Evolutionary conservation across 2,888 invertebrate species (phyloP).

Genomic region (Sinodicranocentrus sp.): DNA sequence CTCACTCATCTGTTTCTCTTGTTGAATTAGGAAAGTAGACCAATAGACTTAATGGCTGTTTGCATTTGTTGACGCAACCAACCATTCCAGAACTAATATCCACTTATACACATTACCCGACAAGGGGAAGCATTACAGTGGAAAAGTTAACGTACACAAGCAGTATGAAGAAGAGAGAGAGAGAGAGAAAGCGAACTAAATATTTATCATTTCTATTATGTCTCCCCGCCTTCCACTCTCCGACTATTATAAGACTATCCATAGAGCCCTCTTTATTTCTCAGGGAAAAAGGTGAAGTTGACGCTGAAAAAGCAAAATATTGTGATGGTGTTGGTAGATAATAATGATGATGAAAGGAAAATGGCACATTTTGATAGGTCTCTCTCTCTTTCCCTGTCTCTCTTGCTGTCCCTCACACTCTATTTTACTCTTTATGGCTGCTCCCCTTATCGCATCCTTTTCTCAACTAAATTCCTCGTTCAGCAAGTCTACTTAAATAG

Average conservation of each 20-base stretch:
- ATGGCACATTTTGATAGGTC: conserved; percentile 13
- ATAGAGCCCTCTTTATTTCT: no score
- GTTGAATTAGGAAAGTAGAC: conserved; percentile 29
- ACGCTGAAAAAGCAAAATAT: background rate
- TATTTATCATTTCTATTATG: conserved; percentile 6
- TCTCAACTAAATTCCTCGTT: no score
- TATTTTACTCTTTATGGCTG: no score
- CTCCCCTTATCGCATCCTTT: no score
- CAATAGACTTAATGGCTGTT: conserved; percentile 42
- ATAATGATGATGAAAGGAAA: conserved; percentile 17
- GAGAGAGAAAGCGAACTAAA: background rate
- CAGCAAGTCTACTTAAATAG: background rate
- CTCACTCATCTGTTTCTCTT: conserved; percentile 27
- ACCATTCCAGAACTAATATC: background rate
- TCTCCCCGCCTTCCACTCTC: no score
- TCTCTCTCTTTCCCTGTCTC: no score
- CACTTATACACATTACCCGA: conserved; percentile 3
- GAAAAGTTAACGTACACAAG: no score
- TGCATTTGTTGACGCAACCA: conserved; percentile 17
- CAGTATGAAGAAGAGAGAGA: no score
- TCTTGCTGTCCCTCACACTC: no score
- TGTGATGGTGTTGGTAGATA: conserved; percentile 4
- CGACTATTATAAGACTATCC: no score
- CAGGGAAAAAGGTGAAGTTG: background rate
- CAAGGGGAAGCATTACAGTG: no score